Evolutionary conservation across 2,113 vertebrate species (phyloP).

Genomic region (Sinocyclocheilus rhinocerous): DNA sequence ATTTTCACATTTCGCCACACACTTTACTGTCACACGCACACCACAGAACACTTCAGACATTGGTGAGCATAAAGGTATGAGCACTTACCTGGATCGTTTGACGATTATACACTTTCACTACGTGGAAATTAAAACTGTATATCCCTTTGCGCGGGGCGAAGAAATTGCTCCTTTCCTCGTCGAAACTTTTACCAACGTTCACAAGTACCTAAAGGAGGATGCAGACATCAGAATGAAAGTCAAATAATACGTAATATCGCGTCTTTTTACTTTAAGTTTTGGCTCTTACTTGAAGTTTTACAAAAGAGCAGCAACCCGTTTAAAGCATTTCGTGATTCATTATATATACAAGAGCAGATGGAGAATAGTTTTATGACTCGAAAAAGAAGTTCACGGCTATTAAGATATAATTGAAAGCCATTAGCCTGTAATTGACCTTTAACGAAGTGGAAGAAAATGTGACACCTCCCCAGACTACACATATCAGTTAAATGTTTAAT

Average conservation of each 20-base stretch:
- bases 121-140: slow-evolving; percentile 99
- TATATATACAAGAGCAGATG: not conserved
- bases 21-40: not conserved
- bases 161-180: slow-evolving; percentile 94
- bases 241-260: not conserved
- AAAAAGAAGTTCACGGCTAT: slow-evolving; percentile 47
- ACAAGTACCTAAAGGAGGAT: slow-evolving; percentile 85
- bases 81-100: slow-evolving; percentile 94
- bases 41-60: not conserved
- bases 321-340: not conserved
- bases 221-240: slow-evolving; percentile 20
- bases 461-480: slow-evolving; percentile 25
- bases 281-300: not conserved
- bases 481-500: not conserved
- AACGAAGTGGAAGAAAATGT: slow-evolving; percentile 38
- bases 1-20: not conserved
- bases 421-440: slow-evolving; percentile 73
- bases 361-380: slow-evolving; percentile 60
- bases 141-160: slow-evolving; percentile 95
- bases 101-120: slow-evolving; percentile 98
- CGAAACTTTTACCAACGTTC: slow-evolving; percentile 93
- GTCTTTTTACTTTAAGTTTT: not conserved
- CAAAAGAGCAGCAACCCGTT: not conserved
- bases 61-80: not conserved
- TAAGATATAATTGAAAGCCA: slow-evolving; percentile 66